Base-by-base conservation (phyloP, 2,113 vertebrate species). In the Indicator maculatus region DNA sequence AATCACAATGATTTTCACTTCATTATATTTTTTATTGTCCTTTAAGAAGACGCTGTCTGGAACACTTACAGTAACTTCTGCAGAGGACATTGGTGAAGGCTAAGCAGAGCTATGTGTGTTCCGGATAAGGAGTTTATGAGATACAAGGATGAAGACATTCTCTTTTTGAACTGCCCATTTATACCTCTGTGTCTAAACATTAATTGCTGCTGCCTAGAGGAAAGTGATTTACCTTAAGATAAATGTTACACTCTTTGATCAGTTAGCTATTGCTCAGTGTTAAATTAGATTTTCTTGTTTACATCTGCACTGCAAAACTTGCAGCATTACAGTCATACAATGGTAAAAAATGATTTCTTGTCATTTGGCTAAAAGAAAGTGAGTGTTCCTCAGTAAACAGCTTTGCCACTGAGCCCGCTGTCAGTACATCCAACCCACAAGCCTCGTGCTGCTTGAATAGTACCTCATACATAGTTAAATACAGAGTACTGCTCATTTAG, bases 381-480 rank as follows among this genome's bases (percentile, higher is more conserved):
- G 36, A 93, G 27, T 70, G 65, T 16, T 93, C 31, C 53, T 15
- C 73, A 75, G 79, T n/a, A 91, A 83, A 88, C 16, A 87, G 30
- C 66, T 79, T 94, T 31, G 79, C 73, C 85, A 76, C 38, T 4
- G 56, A 86, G 60, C 77, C 60, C 44, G 47, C 31, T 31, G 71
- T 38, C 9, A 70, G n/a, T 79, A 30, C 5, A 38, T 45, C 44
- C 63, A 75, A 78, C n/a, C 61, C 0, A 3, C 63, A 71, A 39
- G 28, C 50, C 59, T 65, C 66, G 39, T n/a, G 64, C 74, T 81
- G 24, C 63, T 72, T 36, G 60, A 69, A 39, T 77, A 0, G 6
- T 59, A 89, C 39, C 92, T 91, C 83, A 95, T 91, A 50, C 91
- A 91, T 92, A 93, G 80, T 88, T 93, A 92, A 93, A 92, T 63